Percentiles rank a stretch among this genome's conserved stretches.
Evolutionary conservation across 2,113 vertebrate species (phyloP).

Genomic region (Electrona antarctica): DNA sequence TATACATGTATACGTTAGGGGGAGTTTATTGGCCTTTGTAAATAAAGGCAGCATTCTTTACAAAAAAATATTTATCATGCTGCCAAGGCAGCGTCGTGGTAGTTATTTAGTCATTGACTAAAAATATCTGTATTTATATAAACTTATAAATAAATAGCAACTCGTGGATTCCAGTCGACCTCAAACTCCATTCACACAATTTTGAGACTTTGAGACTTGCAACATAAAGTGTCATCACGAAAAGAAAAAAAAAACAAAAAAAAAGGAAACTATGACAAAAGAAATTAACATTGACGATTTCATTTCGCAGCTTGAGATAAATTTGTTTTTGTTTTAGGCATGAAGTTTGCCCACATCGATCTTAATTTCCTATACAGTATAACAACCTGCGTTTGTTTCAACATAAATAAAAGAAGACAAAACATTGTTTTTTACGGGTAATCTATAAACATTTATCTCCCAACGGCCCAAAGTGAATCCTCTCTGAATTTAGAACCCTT

Average conservation of each 20-base stretch:
- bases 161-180: constrained; percentile 64
- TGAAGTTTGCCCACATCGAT: constrained; percentile 41
- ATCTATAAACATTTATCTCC: constrained; percentile 29
- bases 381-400: constrained; percentile 28
- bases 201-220: constrained; percentile 63
- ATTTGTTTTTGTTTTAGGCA: constrained; percentile 75
- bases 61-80: constrained; percentile 90
- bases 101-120: constrained; percentile 97
- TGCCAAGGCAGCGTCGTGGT: constrained; percentile 95
- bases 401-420: constrained; percentile 32
- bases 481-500: constrained; percentile 31
- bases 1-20: constrained; percentile 65
- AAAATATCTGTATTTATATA: constrained; percentile 93
- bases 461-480: constrained; percentile 34
- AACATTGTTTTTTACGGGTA: constrained; percentile 22
- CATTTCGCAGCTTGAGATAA: constrained; percentile 63
- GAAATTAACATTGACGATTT: constrained; percentile 47
- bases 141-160: constrained; percentile 93
- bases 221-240: constrained; percentile 53
- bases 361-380: constrained; percentile 33
- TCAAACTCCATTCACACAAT: constrained; percentile 58
- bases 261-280: constrained; percentile 5
- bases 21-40: constrained; percentile 83
- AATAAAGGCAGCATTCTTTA: constrained; percentile 95
- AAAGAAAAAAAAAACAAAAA: constrained; percentile 50